Evolutionary conservation across 2,888 invertebrate species (phyloP).

Genomic region (Oscheius sp.): DNA sequence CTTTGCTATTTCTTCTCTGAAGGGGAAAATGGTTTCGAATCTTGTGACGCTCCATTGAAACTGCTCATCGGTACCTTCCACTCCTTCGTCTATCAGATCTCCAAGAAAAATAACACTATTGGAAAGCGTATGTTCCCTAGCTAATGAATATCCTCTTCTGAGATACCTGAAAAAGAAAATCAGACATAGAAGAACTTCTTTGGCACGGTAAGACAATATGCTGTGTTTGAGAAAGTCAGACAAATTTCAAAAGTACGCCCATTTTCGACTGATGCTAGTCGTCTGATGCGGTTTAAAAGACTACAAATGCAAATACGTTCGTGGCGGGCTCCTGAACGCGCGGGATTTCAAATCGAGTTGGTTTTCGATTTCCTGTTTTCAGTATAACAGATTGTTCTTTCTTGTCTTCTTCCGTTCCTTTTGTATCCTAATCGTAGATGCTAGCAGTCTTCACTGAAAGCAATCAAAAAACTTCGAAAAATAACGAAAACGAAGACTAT

Average conservation of each 20-base stretch:
- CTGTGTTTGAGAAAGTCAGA: neutral
- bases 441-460: too few species aligned
- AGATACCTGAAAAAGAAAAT: constrained; percentile 78
- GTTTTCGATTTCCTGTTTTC: too few species aligned
- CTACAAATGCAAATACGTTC: too few species aligned
- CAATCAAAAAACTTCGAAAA: too few species aligned
- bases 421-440: too few species aligned
- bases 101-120: constrained; percentile 90
- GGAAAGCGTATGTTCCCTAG: constrained; percentile 82
- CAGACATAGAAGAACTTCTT: neutral
- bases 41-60: constrained; percentile 84
- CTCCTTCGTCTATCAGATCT: constrained; percentile 94
- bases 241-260: neutral
- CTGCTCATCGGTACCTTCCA: constrained; percentile 75
- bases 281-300: too few species aligned
- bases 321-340: too few species aligned
- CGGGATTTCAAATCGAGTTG: too few species aligned
- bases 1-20: neutral
- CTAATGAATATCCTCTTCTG: constrained; percentile 83
- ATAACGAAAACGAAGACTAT: too few species aligned
- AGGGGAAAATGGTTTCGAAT: constrained; percentile 79
- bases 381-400: too few species aligned
- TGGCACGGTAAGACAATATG: neutral
- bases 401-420: too few species aligned
- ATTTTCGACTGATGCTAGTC: too few species aligned